A percentile compares a stretch with the other conserved stretches of the same genome.
These are phyloP conservation scores for Scotopteryx bipunctaria DNA, from an alignment of 2,888 invertebrate genomes.

Conservation along the genomic window DNA sequence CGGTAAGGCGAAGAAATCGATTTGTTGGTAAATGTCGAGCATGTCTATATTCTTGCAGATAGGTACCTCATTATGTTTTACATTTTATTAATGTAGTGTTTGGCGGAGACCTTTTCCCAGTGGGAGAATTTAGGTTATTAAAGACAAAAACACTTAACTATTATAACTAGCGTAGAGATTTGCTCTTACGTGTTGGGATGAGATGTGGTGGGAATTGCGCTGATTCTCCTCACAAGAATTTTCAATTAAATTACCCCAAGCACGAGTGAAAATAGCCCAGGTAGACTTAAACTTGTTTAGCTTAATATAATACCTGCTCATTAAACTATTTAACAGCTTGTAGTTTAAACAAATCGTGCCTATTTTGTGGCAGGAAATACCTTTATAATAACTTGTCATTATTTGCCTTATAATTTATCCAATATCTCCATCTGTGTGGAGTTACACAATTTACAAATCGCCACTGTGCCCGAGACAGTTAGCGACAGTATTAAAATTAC, in stretches of 20 bases:
- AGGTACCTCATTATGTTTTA: too few species aligned
- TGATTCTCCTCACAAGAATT: too few species aligned
- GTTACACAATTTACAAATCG: constrained; percentile 7
- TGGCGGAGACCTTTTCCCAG: too few species aligned
- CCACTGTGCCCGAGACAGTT: background rate
- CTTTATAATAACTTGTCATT: too few species aligned
- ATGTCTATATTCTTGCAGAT: background rate
- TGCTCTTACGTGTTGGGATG: too few species aligned
- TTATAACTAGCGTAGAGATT: background rate
- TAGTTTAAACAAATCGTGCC: too few species aligned
- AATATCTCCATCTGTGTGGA: background rate
- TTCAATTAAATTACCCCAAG: too few species aligned
- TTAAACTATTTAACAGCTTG: too few species aligned
- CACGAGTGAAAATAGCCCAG: too few species aligned
- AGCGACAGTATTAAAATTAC: background rate
- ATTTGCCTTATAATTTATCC: constrained; percentile 3
- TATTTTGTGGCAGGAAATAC: background rate
- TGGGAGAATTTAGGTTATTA: background rate
- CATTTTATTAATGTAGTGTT: background rate
- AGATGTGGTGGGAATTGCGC: too few species aligned
- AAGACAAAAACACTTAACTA: background rate
- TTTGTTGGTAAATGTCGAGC: background rate
- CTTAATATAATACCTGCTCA: too few species aligned
- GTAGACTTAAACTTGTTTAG: too few species aligned
- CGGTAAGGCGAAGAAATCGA: constrained; percentile 2